Conservation (phyloP, 2,888 invertebrate genomes). For the Oscheius sp. region DNA sequence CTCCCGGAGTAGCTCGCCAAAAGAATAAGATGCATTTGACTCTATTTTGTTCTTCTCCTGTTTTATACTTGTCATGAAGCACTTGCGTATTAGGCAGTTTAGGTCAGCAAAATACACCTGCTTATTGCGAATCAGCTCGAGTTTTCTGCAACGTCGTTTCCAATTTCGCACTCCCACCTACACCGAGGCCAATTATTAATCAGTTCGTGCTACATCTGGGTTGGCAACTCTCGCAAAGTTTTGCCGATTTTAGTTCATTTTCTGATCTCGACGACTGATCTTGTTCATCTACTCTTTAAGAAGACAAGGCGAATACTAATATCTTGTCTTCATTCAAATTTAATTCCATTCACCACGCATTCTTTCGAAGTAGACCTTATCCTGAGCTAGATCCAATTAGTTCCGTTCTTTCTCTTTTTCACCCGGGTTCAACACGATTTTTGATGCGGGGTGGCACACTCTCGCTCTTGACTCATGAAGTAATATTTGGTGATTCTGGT, state of each 20-base stretch:
- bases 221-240: neutral
- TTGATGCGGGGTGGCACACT: neutral
- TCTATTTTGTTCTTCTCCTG: too few relatives aligned
- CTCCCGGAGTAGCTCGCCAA: too few relatives aligned
- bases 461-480: constrained; percentile 16
- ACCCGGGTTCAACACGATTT: neutral
- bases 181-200: constrained; percentile 26
- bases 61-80: too few relatives aligned
- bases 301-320: neutral
- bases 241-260: neutral
- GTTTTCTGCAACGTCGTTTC: constrained; percentile 13
- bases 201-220: constrained; percentile 16
- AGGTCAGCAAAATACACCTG: too few relatives aligned
- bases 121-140: too few relatives aligned
- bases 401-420: neutral
- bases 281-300: too few relatives aligned
- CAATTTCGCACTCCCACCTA: constrained; percentile 23
- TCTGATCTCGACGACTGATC: too few relatives aligned
- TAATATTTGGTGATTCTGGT: constrained; percentile 6
- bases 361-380: too few relatives aligned
- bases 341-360: too few relatives aligned
- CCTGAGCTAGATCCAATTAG: neutral
- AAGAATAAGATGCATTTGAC: too few relatives aligned
- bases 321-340: neutral
- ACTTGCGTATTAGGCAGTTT: too few relatives aligned